Evolutionary conservation across 2,888 invertebrate species (phyloP), one percentile per base, ranked within the genome.

Genomic region (Acanthococcus lagerstroemiae): DNA sequence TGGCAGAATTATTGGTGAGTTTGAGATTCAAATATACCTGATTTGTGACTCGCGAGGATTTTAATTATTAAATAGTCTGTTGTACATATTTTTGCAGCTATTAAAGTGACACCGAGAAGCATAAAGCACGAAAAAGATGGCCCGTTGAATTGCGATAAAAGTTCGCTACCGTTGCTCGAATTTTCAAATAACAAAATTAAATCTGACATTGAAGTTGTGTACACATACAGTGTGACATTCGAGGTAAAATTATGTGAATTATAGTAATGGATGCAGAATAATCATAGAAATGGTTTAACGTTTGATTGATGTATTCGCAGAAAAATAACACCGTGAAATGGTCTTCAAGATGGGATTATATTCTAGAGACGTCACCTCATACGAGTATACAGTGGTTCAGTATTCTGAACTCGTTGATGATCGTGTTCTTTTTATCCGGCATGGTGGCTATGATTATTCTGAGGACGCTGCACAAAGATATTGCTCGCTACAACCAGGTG

Each of bases 381-480:
- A 93, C 92, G 19, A 93, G 97, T 78, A 97, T 99, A 74, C 97
- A 99, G 79, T 97, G 97, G 97, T 99, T 99, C 78, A 95, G 95
- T 67, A 97, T 97, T 75, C 85, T 97, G 70, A 97, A 97, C 79
- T 96, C 95, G 1, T 84, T 97, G 71, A 90, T 96, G 56, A 95
- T 97, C 30, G 88, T 97, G 19, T 91, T 96, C 78, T 96, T 97
- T 76, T 81, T 97, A 57, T 93, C 95, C 72, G 95, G 95, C 90
- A 77, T 44, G 21, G 95, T 99, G 17, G 97, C 96, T 26, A 99
- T 99, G 97, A 99, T 99, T 73, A 83, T 99, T 78, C 78, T 99
- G 71, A 82, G 97, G 69, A 99, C 97, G 0, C 79, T 99, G 68
- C 96, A 99, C 76, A 95, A 96, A 76, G 99, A 99, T 78, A 97